Conservation (phyloP, 2,113 vertebrate genomes). For the Cisticola juncidis region DNA sequence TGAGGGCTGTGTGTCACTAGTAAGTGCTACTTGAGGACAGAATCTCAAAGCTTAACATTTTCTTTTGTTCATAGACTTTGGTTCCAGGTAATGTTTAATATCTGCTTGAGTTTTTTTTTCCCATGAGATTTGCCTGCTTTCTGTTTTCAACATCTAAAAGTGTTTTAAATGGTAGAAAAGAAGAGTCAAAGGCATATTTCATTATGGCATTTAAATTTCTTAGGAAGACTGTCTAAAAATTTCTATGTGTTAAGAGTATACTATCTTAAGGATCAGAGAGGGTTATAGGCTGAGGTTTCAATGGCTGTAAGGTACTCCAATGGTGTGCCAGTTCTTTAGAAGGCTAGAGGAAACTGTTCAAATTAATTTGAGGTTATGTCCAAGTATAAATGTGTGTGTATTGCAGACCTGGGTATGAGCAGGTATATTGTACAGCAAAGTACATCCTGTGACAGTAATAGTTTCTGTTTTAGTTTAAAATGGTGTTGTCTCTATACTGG, state of each 20-base stretch:
- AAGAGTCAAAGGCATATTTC: neutral
- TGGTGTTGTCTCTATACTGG: neutral
- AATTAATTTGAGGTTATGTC: neutral
- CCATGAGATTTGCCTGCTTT: neutral
- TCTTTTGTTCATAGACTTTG: neutral
- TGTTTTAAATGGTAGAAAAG: neutral
- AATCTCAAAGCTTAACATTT: neutral
- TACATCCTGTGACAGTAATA: neutral
- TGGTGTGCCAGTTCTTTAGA: neutral
- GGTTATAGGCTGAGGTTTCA: neutral
- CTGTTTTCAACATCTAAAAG: neutral
- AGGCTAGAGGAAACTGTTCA: neutral
- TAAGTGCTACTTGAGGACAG: neutral
- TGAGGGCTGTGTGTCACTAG: neutral
- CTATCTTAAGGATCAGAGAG: neutral
- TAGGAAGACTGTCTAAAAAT: neutral
- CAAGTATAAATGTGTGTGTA: neutral
- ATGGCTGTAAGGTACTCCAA: neutral
- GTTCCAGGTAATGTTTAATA: neutral
- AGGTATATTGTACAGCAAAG: neutral
- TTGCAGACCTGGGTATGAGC: neutral
- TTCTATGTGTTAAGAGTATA: neutral
- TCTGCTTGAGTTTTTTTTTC: neutral
- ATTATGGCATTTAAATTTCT: neutral
- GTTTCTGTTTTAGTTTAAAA: neutral